Base-by-base conservation (phyloP, 2,888 invertebrate species). In the Caenorhabditis wallacei region DNA sequence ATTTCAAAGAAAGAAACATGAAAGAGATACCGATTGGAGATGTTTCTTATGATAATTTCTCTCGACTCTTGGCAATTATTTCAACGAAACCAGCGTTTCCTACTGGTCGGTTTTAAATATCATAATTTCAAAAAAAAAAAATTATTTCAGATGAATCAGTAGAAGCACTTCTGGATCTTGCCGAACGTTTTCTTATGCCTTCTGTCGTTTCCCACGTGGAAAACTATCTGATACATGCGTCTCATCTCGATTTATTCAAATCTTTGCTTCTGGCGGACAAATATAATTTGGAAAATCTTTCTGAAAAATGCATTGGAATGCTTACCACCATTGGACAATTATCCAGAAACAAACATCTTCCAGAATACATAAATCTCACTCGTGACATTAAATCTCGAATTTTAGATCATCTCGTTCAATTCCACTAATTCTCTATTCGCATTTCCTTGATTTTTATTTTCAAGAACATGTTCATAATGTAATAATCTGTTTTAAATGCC, bases 171-270 rank as follows among this genome's bases (percentile, higher is more conserved):
- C 68, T 68, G 35, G 5, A 35, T 0, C 68, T 68, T n/a, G 68
- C 68, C 68, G 68, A 68, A 22, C 68, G 68, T 1, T 68, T 68
- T 22, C 22, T 68, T n/a, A 68, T 68, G 68, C 68, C 68, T 1
- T 37, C 68, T 1, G 46, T 68, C 54, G 57, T 57, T 35, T n/a
- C 5, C 20, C 57, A 57, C 37, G 57, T 57, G 18, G 57, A 35
- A 37, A n/a, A 57, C 10, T 30, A 57, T 20, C 37, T 57, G 1
- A 20, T 57, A 35, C 30, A 30, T 2, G 57, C 57, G 20, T 37
- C 57, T 20, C 57, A 57, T 30, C 37, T 57, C 11, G 57, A 57
- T 8, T 57, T 57, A 18, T 57, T 57, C 35, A 30, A n/a, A n/a
- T 11, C 37, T 2, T 35, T 57, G 11, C 10, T 20, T 0, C 18